Evolutionary conservation across 2,113 vertebrate genomes (phyloP).

Genomic region (Brachyistius frenatus): DNA sequence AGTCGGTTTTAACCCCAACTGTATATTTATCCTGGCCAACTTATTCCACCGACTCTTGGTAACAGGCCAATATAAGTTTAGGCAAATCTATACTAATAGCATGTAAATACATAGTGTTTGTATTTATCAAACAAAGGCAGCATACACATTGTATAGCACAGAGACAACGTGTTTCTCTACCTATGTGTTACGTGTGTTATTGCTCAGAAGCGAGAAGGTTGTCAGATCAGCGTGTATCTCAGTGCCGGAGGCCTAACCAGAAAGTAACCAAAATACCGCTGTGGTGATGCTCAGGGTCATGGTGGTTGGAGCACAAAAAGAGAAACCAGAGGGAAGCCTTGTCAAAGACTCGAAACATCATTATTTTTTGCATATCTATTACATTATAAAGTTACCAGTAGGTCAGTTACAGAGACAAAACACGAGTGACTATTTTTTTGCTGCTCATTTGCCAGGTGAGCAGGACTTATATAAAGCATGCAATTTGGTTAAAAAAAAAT

Average conservation of each 20-base stretch:
- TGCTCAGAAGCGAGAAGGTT: conserved; percentile 1
- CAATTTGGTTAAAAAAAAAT: too few species aligned
- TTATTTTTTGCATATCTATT: not conserved
- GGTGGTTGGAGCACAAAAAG: conserved; percentile 82
- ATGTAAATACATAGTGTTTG: too few species aligned
- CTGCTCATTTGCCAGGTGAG: too few species aligned
- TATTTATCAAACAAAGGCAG: not conserved
- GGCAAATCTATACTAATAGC: too few species aligned
- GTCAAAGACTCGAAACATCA: conserved; percentile 33
- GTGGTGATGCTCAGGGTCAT: conserved; percentile 86
- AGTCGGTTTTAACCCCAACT: too few species aligned
- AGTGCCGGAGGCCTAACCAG: conserved; percentile 78
- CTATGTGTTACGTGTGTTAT: not conserved
- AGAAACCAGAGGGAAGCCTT: conserved; percentile 58
- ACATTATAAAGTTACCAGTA: not conserved
- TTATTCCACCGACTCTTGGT: too few species aligned
- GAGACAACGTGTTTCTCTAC: not conserved
- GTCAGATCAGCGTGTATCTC: conserved; percentile 15
- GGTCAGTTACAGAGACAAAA: too few species aligned
- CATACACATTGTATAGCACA: not conserved
- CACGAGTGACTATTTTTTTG: too few species aligned
- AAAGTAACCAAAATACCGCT: conserved; percentile 87
- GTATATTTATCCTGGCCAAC: too few species aligned
- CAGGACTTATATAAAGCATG: too few species aligned
- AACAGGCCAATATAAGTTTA: too few species aligned